Conservation (phyloP, 2,888 invertebrate genomes). For the Acrobasis repandana region DNA sequence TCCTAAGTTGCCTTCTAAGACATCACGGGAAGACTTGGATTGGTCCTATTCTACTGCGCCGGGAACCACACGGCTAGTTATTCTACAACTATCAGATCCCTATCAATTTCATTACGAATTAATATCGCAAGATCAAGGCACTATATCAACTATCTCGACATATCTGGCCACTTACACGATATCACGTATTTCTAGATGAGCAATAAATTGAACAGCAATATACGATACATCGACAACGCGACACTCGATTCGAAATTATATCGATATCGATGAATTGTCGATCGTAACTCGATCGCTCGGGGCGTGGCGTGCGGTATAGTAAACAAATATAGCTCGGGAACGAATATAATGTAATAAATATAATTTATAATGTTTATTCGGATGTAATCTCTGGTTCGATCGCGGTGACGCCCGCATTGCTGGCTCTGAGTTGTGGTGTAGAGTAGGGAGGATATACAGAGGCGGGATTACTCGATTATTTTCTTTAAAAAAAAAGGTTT, state of each 20-base stretch:
- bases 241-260: slow-evolving; percentile 20
- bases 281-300: slow-evolving; percentile 42
- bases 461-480: neutral
- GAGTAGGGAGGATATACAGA: slow-evolving; percentile 41
- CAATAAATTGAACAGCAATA: slow-evolving; percentile 15
- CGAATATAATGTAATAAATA: slow-evolving; percentile 79
- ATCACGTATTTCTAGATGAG: slow-evolving; percentile 6
- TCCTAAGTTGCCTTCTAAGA: too few relatives aligned
- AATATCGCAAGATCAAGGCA: neutral
- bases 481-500: neutral
- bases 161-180: slow-evolving; percentile 1
- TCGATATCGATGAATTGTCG: slow-evolving; percentile 23
- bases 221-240: slow-evolving; percentile 19
- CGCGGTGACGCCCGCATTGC: slow-evolving; percentile 67
- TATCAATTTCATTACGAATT: slow-evolving; percentile 1
- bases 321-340: slow-evolving; percentile 68
- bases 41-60: too few relatives aligned
- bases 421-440: slow-evolving; percentile 42
- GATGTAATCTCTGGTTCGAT: slow-evolving; percentile 67
- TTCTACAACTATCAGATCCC: neutral
- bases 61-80: neutral
- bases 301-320: slow-evolving; percentile 63
- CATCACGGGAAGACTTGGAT: too few relatives aligned
- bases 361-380: slow-evolving; percentile 79
- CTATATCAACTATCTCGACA: neutral